Evolutionary conservation across 2,113 vertebrate genomes (phyloP).

Genomic region (Sceloporus undulatus): DNA sequence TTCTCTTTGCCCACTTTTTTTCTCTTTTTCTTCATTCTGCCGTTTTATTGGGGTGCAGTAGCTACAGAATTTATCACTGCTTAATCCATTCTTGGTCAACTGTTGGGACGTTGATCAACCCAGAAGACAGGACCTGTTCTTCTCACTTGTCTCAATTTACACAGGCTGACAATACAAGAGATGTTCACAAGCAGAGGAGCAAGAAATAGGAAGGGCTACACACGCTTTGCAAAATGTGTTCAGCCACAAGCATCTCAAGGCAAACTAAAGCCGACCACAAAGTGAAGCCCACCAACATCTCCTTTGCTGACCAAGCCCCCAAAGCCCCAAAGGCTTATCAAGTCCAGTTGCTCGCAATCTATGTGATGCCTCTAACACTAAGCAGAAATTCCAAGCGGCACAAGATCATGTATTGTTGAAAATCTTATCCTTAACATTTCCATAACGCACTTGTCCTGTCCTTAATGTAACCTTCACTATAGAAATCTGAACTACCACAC

Average conservation of each 20-base stretch:
- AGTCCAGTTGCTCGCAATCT: neutral
- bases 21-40: neutral
- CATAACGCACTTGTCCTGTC: neutral
- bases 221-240: neutral
- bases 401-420: neutral
- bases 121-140: neutral
- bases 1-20: neutral
- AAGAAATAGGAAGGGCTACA: neutral
- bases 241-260: neutral
- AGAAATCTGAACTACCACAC: neutral
- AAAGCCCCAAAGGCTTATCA: neutral
- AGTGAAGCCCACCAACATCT: neutral
- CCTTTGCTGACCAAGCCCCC: neutral
- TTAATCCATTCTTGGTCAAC: neutral
- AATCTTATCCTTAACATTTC: neutral
- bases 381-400: neutral
- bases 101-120: too few species aligned
- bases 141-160: neutral
- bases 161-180: neutral
- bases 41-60: too few species aligned
- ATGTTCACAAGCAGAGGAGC: neutral
- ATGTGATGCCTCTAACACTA: too few species aligned
- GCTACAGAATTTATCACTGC: too few species aligned
- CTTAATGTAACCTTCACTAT: neutral
- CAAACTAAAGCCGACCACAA: too few species aligned